Evolutionary conservation across 2,888 invertebrate species (phyloP).

Genomic region (Spilosoma lubricipeda): DNA sequence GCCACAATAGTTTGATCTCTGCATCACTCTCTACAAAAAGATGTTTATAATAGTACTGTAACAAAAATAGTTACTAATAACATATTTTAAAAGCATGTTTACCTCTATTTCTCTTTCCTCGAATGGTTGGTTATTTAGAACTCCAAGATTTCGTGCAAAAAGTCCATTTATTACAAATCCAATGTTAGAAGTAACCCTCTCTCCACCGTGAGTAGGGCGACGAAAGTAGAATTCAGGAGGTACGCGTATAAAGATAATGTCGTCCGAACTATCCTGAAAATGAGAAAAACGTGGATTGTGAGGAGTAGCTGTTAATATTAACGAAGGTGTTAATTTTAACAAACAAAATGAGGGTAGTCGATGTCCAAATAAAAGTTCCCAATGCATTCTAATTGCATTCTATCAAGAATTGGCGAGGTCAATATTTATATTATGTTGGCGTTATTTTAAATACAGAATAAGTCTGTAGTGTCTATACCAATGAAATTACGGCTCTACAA

Average conservation of each 20-base stretch:
- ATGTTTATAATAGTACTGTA: not conserved
- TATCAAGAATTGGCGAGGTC: not conserved
- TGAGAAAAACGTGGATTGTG: slow-evolving; percentile 12
- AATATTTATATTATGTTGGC: not conserved
- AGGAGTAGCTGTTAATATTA: not conserved
- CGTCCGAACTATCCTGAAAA: slow-evolving; percentile 61
- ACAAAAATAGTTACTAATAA: not conserved
- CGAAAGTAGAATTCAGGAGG: slow-evolving; percentile 56
- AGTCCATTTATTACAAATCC: slow-evolving; percentile 49
- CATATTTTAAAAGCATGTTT: slow-evolving; percentile 16
- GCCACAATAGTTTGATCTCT: slow-evolving; percentile 29
- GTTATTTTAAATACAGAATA: not conserved
- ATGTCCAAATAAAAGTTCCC: not conserved
- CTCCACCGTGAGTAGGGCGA: slow-evolving; percentile 62
- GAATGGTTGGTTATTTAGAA: slow-evolving; percentile 30
- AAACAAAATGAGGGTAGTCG: slow-evolving; percentile 15
- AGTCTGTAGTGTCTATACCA: too few relatives aligned
- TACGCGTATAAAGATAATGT: slow-evolving; percentile 56
- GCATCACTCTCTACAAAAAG: slow-evolving; percentile 45
- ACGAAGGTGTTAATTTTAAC: slow-evolving; percentile 10
- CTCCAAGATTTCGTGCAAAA: slow-evolving; percentile 63
- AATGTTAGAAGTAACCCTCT: slow-evolving; percentile 33
- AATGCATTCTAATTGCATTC: not conserved
- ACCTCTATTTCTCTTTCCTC: slow-evolving; percentile 64
- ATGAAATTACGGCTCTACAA: too few relatives aligned